Percentiles rank a stretch among this genome's conserved stretches.
These are phyloP conservation scores for Entomobrya multifasciata DNA, from an alignment of 2,888 invertebrate species.

Conservation along the genomic window DNA sequence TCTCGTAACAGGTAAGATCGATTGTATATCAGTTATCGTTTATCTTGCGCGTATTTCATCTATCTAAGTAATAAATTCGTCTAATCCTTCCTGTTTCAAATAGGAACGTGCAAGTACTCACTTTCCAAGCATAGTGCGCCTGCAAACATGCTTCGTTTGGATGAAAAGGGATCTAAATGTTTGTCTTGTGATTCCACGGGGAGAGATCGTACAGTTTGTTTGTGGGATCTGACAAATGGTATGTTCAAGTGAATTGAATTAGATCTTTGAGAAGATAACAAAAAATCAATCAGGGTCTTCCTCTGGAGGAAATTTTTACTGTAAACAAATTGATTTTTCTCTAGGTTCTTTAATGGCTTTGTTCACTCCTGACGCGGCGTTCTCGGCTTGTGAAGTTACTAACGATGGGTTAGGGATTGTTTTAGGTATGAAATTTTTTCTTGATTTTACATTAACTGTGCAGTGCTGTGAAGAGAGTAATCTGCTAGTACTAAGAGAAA, in stretches of 20 bases:
- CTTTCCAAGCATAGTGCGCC: slow-evolving; percentile 90
- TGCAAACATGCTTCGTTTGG: slow-evolving; percentile 87
- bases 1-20: slow-evolving; percentile 91
- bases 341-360: slow-evolving; percentile 90
- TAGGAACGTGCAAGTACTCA: slow-evolving; percentile 89
- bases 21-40: no score
- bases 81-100: not conserved
- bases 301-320: no score
- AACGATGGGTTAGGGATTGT: slow-evolving; percentile 88
- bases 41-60: no score
- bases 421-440: no score
- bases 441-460: no score
- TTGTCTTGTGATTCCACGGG: slow-evolving; percentile 88
- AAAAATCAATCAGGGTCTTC: no score
- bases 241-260: slow-evolving; percentile 61
- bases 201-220: slow-evolving; percentile 88
- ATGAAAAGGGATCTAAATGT: slow-evolving; percentile 87
- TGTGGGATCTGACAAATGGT: slow-evolving; percentile 92
- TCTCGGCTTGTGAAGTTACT: slow-evolving; percentile 89
- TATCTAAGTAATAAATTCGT: not conserved
- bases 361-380: slow-evolving; percentile 88
- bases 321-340: no score
- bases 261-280: no score
- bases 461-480: no score
- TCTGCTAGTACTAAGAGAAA: no score